Evolutionary conservation across 2,888 invertebrate genomes (phyloP), one percentile per base, ranked within the genome.

Genomic region (Agrenia bidenticulata): DNA sequence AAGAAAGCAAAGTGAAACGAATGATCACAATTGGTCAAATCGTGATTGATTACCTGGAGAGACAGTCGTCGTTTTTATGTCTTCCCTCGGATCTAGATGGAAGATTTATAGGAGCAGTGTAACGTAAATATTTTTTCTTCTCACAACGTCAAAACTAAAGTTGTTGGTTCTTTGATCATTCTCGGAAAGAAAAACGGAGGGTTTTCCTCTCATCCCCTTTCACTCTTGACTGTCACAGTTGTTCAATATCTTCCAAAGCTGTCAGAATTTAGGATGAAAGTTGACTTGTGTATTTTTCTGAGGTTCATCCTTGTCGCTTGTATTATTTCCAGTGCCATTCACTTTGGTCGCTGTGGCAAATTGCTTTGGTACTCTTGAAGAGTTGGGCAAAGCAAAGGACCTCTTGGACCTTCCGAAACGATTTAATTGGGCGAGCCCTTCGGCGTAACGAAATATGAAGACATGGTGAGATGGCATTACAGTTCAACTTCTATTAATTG

Each of bases 261-360:
- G 56, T 57, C 56, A 57, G n/a, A 17, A 37, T 32, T 15, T 15
- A n/a, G 56, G 41, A 57, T 37, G 41, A 57, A 57, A 41, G 55
- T 55, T 55, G 55, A 55, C 45, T 45, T 45, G 4, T 45, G 45
- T 45, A 45, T 45, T 45, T 45, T 45, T 5, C 45, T 15, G 45
- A 23, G 51, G 21, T 51, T 51, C 15, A 24, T 51, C 15, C 23
- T 15, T 57, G 39, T 57, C 56, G 37, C 37, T 37, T 57, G 39
- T 24, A 57, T 57, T 57, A 57, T 57, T 57, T 37, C 56, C 21
- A 19, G 17, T 57, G 56, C 39, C 56, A 57, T 23, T 57, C 17
- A 15, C n/a, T 24, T 24, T 5, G 7, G 15, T 32, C 5, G 32
- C 32, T 32, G 4, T 11, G 11, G 32, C 32, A 32, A 32, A 32